Evolutionary conservation across 2,888 invertebrate species (phyloP).

Genomic region (Synanthedon tipuliformis): DNA sequence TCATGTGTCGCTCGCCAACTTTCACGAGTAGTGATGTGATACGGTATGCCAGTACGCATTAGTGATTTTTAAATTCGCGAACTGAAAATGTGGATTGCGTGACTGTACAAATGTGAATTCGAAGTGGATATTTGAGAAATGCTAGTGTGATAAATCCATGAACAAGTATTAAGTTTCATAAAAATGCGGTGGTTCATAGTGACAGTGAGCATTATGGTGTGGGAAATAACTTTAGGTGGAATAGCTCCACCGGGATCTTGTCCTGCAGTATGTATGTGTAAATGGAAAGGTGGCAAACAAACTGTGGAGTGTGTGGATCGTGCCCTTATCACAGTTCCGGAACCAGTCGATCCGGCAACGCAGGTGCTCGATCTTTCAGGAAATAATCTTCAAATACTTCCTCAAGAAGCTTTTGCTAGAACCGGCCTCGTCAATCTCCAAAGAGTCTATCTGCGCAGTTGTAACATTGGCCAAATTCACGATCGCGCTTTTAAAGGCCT

Average conservation of each 20-base stretch:
- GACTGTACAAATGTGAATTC: conserved; percentile 15
- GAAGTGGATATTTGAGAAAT: conserved; percentile 22
- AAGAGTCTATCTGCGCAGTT: conserved; percentile 84
- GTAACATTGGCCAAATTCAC: conserved; percentile 88
- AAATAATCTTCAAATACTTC: conserved; percentile 86
- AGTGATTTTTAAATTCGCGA: conserved; percentile 21
- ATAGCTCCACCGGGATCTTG: conserved; percentile 72
- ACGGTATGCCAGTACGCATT: conserved; percentile 46
- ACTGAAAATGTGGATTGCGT: conserved; percentile 14
- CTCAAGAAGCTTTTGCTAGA: conserved; percentile 83
- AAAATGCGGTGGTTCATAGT: conserved; percentile 64
- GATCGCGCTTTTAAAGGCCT: conserved; percentile 86
- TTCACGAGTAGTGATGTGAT: conserved; percentile 70
- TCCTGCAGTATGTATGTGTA: conserved; percentile 86
- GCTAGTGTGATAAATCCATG: conserved; percentile 32
- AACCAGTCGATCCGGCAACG: conserved; percentile 86
- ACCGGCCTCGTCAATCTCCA: conserved; percentile 88
- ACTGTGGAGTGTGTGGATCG: conserved; percentile 91
- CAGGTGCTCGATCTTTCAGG: conserved; percentile 92
- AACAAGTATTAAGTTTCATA: conserved; percentile 25
- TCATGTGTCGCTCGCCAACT: conserved; percentile 73
- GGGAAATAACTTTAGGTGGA: conserved; percentile 48
- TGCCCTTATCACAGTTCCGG: conserved; percentile 85
- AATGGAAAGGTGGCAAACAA: conserved; percentile 95
- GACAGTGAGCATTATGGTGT: conserved; percentile 56